Conservation (phyloP, 2,797 vertebrate genomes). For the Lagodon rhomboides region DNA sequence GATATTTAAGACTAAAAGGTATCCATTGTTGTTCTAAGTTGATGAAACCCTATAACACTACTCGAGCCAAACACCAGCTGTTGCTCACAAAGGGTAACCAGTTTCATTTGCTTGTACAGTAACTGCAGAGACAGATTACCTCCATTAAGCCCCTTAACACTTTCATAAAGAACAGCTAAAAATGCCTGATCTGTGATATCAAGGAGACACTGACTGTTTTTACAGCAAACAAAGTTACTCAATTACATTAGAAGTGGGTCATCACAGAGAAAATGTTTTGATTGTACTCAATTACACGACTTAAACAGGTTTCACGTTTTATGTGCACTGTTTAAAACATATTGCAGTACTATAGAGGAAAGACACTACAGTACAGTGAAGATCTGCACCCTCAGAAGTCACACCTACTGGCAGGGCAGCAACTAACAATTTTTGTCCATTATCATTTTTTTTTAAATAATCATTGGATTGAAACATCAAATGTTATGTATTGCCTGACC, state of each 20-base stretch:
- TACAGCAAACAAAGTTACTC: conserved; percentile 15
- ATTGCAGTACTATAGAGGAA: not conserved
- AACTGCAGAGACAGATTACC: conserved; percentile 34
- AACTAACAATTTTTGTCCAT: too few relatives aligned
- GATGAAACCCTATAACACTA: conserved; percentile 55
- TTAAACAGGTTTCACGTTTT: not conserved
- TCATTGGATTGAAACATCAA: too few relatives aligned
- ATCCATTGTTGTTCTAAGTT: conserved; percentile 58
- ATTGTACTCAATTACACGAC: conserved; percentile 7
- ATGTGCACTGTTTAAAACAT: conserved; percentile 9
- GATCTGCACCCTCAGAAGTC: not conserved
- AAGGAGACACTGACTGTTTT: not conserved
- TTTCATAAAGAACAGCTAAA: conserved; percentile 15
- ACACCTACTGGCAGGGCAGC: not conserved
- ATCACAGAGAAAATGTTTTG: conserved; percentile 17
- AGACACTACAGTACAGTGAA: not conserved
- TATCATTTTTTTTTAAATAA: too few relatives aligned
- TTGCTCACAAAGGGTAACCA: conserved; percentile 15
- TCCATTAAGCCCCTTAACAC: not conserved
- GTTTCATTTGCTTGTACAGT: conserved; percentile 44
- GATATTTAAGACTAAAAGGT: conserved; percentile 49
- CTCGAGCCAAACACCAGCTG: conserved; percentile 35
- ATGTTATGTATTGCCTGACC: too few relatives aligned
- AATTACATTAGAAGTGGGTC: conserved; percentile 21
- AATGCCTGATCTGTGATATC: conserved; percentile 1